These are phyloP conservation scores for Gymnocephalus cernua DNA, from an alignment of 2,113 vertebrate genomes.

Conservation along the genomic window DNA sequence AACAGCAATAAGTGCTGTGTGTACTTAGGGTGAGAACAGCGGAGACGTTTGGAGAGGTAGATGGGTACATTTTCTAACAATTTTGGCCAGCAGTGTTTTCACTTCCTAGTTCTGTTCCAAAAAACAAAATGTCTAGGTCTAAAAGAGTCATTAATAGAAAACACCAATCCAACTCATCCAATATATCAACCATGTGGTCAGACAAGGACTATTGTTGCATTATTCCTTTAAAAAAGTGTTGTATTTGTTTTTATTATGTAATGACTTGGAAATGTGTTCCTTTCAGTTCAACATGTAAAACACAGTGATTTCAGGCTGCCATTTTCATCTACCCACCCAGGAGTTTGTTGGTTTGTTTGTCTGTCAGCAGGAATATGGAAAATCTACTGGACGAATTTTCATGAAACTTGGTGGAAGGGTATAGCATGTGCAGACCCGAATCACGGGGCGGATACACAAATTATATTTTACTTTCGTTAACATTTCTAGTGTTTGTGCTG, in stretches of 20 bases:
- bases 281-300: neutral
- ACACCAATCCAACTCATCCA: neutral
- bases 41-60: neutral
- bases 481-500: too few relatives aligned
- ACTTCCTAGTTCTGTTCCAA: neutral
- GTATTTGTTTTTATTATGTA: neutral
- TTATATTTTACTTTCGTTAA: too few relatives aligned
- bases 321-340: neutral
- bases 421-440: too few relatives aligned
- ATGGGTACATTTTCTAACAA: neutral
- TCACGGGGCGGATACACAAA: too few relatives aligned
- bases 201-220: neutral
- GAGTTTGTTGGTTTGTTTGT: neutral
- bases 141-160: neutral
- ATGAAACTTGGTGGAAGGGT: too few relatives aligned
- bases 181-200: neutral
- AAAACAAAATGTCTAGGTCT: neutral
- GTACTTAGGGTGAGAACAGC: neutral
- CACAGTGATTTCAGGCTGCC: too few relatives aligned
- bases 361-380: too few relatives aligned
- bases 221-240: conserved; percentile 5
- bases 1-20: conserved; percentile 43
- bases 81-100: neutral
- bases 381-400: too few relatives aligned
- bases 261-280: neutral